Evolutionary conservation across 2,797 vertebrate species (phyloP), one percentile per base, ranked within the genome.

Genomic region (Momotus momota): DNA sequence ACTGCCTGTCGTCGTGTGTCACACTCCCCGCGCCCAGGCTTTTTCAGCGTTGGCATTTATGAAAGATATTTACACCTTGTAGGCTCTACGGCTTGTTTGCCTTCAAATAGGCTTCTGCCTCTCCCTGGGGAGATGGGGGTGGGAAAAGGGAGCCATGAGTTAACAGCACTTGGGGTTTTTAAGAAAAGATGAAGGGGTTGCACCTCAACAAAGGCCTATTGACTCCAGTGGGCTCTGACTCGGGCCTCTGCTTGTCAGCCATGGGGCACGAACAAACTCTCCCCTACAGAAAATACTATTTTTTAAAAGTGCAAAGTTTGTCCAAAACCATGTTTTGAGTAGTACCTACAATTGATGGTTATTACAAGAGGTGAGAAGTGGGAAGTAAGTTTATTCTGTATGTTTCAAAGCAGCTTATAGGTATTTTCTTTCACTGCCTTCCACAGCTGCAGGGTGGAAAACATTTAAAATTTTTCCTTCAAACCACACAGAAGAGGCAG

Each of bases 71-170:
- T 87, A 40, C 85, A 94, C 85, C 92, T 93, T 85, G 88, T 29
- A 83, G 54, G 41, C 73, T 89, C 88, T 54, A 65, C 0, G 41
- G 87, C 58, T 94, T 79, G 73, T 90, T 96, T 92, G 88, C 75
- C 90, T 96, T 91, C 81, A 89, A 51, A 94, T 69, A 90, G 72
- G 85, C 55, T 79, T 73, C 91, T 94, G 90, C 43, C 94, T 83
- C 91, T 92, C 73, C 55, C 65, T 1, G 0, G 75, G 60, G 75
- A 90, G 66, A 27, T 0, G 35, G 12, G 83, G 70, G 10, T 62
- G 79, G 67, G 85, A 74, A 92, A 94, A 72, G 48, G 73, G 60
- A 96, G 75, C 83, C 0, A 2, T 10, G 72, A 29, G 69, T 67
- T 86, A 88, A 86, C 16, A 21, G 75, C 65, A 26, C 13, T 2